Conservation (phyloP, 2,888 invertebrate species). For the Eilema caniola region DNA sequence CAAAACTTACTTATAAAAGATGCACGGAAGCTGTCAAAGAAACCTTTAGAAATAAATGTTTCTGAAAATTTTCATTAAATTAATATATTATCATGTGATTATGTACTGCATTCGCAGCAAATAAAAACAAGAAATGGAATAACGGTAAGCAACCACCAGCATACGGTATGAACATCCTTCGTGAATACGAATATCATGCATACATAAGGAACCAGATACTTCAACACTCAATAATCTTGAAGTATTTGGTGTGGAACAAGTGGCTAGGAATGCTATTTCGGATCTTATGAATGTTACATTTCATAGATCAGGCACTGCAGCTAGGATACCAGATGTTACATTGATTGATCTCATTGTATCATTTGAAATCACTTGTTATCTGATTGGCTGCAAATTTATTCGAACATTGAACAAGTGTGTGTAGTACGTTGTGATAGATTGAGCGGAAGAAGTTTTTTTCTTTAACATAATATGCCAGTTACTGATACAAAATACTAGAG, state of each 20-base stretch:
- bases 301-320: conserved; percentile 8
- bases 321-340: conserved; percentile 13
- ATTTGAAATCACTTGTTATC: not conserved
- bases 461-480: too few relatives aligned
- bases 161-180: not conserved
- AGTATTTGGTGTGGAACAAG: conserved; percentile 9
- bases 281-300: conserved; percentile 16
- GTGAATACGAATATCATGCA: not conserved
- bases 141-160: not conserved
- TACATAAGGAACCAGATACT: not conserved
- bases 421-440: too few relatives aligned
- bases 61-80: too few relatives aligned
- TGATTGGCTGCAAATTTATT: not conserved
- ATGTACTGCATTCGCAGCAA: too few relatives aligned
- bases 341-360: not conserved
- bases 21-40: too few relatives aligned
- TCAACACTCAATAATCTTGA: conserved; percentile 5
- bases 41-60: too few relatives aligned
- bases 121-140: not conserved
- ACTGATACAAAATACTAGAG: too few relatives aligned
- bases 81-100: too few relatives aligned
- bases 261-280: conserved; percentile 12
- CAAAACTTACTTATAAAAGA: too few relatives aligned
- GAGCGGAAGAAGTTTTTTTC: too few relatives aligned
- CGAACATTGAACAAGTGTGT: not conserved